Evolutionary conservation across 2,888 invertebrate species (phyloP).

Genomic region (Troglohyphantes excavatus): DNA sequence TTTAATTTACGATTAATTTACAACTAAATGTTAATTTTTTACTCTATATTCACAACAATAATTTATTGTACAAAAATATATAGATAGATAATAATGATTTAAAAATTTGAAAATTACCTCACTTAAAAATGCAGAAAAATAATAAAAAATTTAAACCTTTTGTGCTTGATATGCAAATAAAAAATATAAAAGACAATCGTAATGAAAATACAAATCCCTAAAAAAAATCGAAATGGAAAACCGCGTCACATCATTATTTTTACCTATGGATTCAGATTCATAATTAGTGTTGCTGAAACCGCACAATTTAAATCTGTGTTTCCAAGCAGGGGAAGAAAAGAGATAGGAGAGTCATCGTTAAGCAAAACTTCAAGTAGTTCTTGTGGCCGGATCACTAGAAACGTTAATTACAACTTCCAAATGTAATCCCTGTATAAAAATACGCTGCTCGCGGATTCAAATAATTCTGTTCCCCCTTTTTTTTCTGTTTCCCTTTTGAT

Average conservation of each 20-base stretch:
- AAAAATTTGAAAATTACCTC: too few species aligned
- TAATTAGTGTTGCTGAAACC: slow-evolving; percentile 58
- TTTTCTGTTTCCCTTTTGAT: slow-evolving; percentile 46
- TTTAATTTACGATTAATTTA: too few species aligned
- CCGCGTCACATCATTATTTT: slow-evolving; percentile 18
- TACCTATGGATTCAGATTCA: slow-evolving; percentile 15
- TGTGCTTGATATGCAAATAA: slow-evolving; percentile 9
- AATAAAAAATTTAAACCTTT: background rate
- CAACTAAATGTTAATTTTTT: too few species aligned
- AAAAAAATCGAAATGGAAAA: slow-evolving; percentile 28
- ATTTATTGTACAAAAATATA: too few species aligned
- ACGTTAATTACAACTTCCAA: slow-evolving; percentile 62
- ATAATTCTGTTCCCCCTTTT: slow-evolving; percentile 49
- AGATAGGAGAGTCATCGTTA: slow-evolving; percentile 50
- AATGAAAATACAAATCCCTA: slow-evolving; percentile 23
- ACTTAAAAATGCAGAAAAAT: too few species aligned
- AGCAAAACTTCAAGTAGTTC: slow-evolving; percentile 12
- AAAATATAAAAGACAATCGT: too few species aligned
- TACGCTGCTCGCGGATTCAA: slow-evolving; percentile 48
- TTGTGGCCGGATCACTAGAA: slow-evolving; percentile 39
- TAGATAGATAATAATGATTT: too few species aligned
- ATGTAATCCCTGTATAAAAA: slow-evolving; percentile 66
- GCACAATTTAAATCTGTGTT: slow-evolving; percentile 45
- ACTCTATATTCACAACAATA: too few species aligned
- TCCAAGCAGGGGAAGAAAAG: slow-evolving; percentile 32